phyloP scores from a whole-genome alignment of 2,797 vertebrate genomes.

The Vultur gryphus region DNA sequence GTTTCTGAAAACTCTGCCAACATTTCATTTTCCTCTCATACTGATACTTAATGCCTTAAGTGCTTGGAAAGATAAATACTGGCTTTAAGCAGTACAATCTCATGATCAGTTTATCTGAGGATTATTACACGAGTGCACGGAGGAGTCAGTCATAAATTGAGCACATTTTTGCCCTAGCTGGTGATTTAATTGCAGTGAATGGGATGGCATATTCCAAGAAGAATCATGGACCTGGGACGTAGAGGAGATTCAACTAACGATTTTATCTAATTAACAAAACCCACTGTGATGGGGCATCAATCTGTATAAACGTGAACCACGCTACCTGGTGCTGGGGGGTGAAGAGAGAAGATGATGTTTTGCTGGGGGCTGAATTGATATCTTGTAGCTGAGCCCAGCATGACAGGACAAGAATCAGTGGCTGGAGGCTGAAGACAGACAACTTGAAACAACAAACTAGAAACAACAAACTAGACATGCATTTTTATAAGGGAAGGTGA shows the following conservation, averaged over 20 bases:
- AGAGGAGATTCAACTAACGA: background rate
- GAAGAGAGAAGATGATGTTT: background rate
- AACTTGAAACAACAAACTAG: background rate
- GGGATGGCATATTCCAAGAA: background rate
- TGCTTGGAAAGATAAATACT: conserved; percentile 57
- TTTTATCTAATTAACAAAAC: background rate
- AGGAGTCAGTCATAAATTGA: conserved; percentile 19
- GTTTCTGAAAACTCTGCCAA: background rate
- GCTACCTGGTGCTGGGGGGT: background rate
- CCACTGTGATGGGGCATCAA: background rate
- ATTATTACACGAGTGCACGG: conserved; percentile 5
- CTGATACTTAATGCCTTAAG: conserved; percentile 57
- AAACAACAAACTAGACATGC: background rate
- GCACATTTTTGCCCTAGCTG: background rate
- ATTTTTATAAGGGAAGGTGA: background rate
- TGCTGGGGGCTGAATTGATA: background rate
- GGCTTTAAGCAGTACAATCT: conserved; percentile 43
- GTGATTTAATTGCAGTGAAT: background rate
- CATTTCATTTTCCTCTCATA: conserved; percentile 34
- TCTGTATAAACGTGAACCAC: background rate
- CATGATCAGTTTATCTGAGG: conserved; percentile 56
- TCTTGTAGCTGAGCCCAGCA: background rate
- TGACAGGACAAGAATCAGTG: background rate
- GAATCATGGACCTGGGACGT: background rate
- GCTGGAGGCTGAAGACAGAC: background rate